Conservation (phyloP, 2,888 invertebrate species). For the Trichogramma dendrolimi region DNA sequence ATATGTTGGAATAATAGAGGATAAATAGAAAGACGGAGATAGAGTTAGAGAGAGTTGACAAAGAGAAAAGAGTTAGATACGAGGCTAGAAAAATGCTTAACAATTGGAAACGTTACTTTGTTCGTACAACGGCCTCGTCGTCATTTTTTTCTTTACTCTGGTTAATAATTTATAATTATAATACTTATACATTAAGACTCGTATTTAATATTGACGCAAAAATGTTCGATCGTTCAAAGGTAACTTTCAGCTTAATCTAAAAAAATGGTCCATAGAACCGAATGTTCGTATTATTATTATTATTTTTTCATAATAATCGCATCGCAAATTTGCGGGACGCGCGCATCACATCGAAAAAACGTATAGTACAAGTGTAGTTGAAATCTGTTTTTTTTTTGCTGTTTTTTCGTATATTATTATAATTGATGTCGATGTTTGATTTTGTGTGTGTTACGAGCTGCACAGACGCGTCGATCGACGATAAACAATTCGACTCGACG, state of each 20-base stretch:
- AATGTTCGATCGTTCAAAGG: background rate
- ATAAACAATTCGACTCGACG: too few relatives aligned
- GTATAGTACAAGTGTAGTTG: background rate
- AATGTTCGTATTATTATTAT: slow-evolving; percentile 3
- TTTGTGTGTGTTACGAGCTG: slow-evolving; percentile 15
- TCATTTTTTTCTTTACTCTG: slow-evolving; percentile 1
- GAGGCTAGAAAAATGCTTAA: background rate
- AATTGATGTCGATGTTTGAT: slow-evolving; percentile 56
- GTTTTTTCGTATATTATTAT: slow-evolving; percentile 58
- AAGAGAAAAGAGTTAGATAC: slow-evolving; percentile 11
- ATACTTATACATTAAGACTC: slow-evolving; percentile 3
- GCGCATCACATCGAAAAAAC: background rate
- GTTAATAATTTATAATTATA: slow-evolving; percentile 16
- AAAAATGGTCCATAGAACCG: slow-evolving; percentile 23
- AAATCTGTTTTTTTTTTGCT: slow-evolving; percentile 5
- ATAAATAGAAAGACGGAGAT: background rate
- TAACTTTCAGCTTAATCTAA: slow-evolving; percentile 8
- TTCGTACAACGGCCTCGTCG: slow-evolving; percentile 3
- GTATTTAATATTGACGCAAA: background rate
- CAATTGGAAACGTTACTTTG: background rate
- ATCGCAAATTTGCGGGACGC: slow-evolving; percentile 14
- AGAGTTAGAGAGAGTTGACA: slow-evolving; percentile 11
- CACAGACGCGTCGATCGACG: too few relatives aligned
- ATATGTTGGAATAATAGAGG: background rate
- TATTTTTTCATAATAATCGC: background rate